Percentiles rank a stretch among this genome's conserved stretches.
phyloP scores from a whole-genome alignment of 2,797 vertebrate genomes.

The Onychomys torridus region DNA sequence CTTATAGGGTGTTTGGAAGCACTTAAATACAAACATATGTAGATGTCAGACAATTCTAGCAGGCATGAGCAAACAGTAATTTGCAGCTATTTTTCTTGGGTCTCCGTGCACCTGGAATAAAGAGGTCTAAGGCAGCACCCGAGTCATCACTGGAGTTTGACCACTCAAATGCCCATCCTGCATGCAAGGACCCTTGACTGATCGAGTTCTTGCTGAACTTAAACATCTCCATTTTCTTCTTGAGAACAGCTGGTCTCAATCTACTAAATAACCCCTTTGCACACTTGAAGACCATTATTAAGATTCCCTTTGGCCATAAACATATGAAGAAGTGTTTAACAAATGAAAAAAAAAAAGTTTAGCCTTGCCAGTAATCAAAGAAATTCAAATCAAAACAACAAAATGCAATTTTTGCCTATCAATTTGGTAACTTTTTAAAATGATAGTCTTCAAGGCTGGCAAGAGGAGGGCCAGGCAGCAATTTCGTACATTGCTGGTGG shows the following conservation, averaged over 20 bases:
- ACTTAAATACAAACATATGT: conserved; percentile 16
- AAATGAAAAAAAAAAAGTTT: conserved; percentile 79
- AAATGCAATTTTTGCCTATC: conserved; percentile 81
- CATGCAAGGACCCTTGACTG: neutral
- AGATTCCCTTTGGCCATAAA: conserved; percentile 83
- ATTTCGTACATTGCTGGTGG: conserved; percentile 78
- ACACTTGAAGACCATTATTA: conserved; percentile 81
- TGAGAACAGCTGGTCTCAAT: conserved; percentile 81
- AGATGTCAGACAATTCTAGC: neutral
- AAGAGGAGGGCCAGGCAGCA: conserved; percentile 69
- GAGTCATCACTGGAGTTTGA: neutral
- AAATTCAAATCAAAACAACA: conserved; percentile 83
- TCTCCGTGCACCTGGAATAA: neutral
- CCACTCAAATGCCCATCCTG: neutral
- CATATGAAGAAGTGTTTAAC: conserved; percentile 84
- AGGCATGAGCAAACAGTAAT: neutral
- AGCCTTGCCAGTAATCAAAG: conserved; percentile 83
- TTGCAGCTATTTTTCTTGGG: neutral
- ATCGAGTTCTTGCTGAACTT: conserved; percentile 67
- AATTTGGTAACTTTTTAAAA: conserved; percentile 80
- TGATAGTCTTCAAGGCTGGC: conserved; percentile 73
- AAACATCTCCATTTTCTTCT: conserved; percentile 73
- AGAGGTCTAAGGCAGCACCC: accelerated
- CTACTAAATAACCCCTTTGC: conserved; percentile 82
- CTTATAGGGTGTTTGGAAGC: neutral